phyloP scores from a whole-genome alignment of 1,140 invertebrate genomes.

The Drosophila hydei region DNA sequence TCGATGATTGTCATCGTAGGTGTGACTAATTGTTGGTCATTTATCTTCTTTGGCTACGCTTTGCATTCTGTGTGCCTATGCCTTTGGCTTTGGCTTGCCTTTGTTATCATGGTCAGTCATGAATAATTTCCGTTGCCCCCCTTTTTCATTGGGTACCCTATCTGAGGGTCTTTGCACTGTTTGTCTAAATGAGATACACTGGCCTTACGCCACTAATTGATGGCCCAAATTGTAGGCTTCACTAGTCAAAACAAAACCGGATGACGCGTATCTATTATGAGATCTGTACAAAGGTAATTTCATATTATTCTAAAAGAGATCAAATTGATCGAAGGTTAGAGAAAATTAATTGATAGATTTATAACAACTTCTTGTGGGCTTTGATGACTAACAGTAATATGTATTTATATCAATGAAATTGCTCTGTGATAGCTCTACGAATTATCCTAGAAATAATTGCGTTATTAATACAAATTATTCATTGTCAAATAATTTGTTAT shows the following conservation, averaged over 20 bases:
- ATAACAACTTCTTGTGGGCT: no score
- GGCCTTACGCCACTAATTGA: conserved; percentile 63
- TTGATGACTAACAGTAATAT: no score
- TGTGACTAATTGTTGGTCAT: conserved; percentile 82
- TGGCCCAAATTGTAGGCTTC: conserved; percentile 58
- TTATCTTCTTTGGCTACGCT: conserved; percentile 66
- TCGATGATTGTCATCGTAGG: conserved; percentile 81
- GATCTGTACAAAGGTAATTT: conserved; percentile 9
- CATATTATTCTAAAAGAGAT: conserved; percentile 1
- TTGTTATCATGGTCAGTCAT: conserved; percentile 69
- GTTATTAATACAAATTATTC: no score
- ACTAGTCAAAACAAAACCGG: conserved; percentile 17
- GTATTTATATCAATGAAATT: no score
- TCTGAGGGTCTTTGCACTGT: conserved; percentile 9
- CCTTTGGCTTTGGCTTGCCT: conserved; percentile 27
- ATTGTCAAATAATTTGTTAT: no score
- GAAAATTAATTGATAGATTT: no score
- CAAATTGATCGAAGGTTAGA: background rate
- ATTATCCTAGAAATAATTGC: no score
- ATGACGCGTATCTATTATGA: conserved; percentile 27
- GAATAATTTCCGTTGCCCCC: conserved; percentile 72
- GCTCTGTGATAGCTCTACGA: no score
- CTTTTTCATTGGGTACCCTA: conserved; percentile 4
- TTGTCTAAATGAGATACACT: conserved; percentile 41
- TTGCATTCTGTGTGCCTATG: conserved; percentile 21